Conservation (phyloP, 1,140 invertebrate genomes). For the Sycophaga agraensis region DNA sequence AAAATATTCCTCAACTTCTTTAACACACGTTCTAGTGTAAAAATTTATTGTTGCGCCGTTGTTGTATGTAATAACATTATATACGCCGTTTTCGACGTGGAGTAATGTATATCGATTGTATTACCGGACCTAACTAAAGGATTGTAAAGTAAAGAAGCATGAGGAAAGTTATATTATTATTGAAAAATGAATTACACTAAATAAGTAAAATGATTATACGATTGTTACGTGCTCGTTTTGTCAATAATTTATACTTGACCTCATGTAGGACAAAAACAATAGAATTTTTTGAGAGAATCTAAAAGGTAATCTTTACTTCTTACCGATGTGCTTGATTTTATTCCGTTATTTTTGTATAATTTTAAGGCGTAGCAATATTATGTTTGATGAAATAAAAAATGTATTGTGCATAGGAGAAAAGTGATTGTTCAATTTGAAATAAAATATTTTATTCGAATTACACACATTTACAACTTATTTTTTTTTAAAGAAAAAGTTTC, state of each 20-base stretch:
- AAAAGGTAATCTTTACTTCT: conserved; percentile 6
- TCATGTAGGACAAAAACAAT: conserved; percentile 6
- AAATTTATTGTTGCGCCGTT: conserved; percentile 20
- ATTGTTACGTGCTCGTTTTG: conserved; percentile 22
- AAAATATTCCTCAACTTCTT: conserved; percentile 14
- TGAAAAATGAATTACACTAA: background rate
- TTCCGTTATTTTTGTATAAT: conserved; percentile 30
- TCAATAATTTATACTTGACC: background rate
- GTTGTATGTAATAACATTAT: conserved; percentile 7
- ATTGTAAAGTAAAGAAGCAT: background rate
- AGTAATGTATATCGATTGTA: conserved; percentile 4
- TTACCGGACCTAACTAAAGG: background rate
- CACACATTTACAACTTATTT: too few species aligned
- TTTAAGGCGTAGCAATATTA: conserved; percentile 27
- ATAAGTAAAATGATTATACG: conserved; percentile 9
- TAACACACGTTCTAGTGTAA: conserved; percentile 27
- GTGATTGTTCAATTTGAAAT: conserved; percentile 28
- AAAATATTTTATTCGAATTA: conserved; percentile 30
- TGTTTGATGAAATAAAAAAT: conserved; percentile 26
- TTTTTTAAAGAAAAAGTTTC: too few species aligned
- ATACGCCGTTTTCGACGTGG: conserved; percentile 7
- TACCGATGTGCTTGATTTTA: conserved; percentile 23
- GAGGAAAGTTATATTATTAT: background rate
- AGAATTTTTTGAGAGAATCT: conserved; percentile 11
- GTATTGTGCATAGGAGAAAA: conserved; percentile 27